phyloP scores from a whole-genome alignment of 2,888 invertebrate genomes.

The Mimachlamys varia region DNA sequence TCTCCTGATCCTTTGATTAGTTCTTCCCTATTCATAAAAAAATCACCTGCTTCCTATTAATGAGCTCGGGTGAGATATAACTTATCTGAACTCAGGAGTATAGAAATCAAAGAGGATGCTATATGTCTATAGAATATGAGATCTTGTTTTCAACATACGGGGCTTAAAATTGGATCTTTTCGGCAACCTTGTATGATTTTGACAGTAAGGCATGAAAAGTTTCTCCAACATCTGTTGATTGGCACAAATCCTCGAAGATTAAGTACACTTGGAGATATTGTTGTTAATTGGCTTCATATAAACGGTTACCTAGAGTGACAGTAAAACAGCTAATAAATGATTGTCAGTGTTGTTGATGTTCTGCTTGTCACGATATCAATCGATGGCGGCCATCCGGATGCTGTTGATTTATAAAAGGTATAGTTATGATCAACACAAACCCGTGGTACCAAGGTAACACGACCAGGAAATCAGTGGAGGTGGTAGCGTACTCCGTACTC shows the following conservation, averaged over 20 bases:
- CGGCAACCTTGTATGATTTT: not conserved
- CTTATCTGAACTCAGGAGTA: not conserved
- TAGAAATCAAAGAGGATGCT: not conserved
- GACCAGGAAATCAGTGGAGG: not conserved
- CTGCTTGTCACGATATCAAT: not conserved
- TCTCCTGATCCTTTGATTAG: not conserved
- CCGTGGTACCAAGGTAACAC: not conserved
- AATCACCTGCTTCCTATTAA: not conserved
- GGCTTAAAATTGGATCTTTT: not conserved
- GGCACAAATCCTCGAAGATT: not conserved
- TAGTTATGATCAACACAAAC: not conserved
- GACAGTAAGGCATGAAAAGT: not conserved
- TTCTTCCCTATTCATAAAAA: not conserved
- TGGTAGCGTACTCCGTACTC: not conserved
- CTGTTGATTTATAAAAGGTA: not conserved
- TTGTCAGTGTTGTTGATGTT: not conserved
- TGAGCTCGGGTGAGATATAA: not conserved
- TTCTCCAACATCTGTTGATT: not conserved
- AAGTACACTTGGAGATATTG: not conserved
- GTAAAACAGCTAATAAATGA: not conserved
- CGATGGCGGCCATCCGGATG: not conserved
- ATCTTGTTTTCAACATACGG: not conserved
- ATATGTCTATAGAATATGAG: not conserved
- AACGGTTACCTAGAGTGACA: not conserved
- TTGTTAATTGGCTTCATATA: not conserved